Evolutionary conservation across 1,140 invertebrate species (phyloP).

Genomic region (Tribolium madens): DNA sequence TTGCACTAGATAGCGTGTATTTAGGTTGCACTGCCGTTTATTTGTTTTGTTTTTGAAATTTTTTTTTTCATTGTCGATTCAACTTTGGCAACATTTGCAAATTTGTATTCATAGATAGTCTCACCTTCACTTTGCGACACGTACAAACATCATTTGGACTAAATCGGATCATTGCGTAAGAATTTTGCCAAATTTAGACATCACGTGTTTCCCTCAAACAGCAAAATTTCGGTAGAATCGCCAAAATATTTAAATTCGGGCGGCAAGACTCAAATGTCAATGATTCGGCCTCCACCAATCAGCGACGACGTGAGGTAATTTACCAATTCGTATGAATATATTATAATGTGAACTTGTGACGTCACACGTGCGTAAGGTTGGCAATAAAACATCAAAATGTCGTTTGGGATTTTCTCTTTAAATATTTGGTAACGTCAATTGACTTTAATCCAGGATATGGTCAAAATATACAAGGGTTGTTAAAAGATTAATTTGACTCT

Average conservation of each 20-base stretch:
- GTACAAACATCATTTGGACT: neutral
- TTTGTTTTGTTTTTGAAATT: constrained; percentile 2
- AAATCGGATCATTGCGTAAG: constrained; percentile 2
- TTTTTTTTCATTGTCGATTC: neutral
- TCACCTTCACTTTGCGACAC: constrained; percentile 9
- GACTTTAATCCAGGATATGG: neutral
- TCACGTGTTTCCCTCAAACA: too few relatives aligned
- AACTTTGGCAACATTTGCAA: neutral
- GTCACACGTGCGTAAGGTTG: neutral
- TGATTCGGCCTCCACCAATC: neutral
- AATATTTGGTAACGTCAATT: neutral
- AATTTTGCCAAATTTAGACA: neutral
- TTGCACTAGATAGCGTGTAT: neutral
- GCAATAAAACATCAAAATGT: neutral
- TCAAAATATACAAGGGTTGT: too few relatives aligned
- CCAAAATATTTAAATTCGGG: neutral
- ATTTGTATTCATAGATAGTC: neutral
- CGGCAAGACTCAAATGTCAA: neutral
- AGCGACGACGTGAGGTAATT: constrained; percentile 11
- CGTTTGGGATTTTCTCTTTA: neutral
- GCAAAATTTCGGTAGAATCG: too few relatives aligned
- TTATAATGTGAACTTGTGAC: neutral
- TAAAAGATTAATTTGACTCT: too few relatives aligned
- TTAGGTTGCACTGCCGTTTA: neutral
- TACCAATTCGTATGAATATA: neutral